Percentiles rank a stretch among this genome's conserved stretches.
Evolutionary conservation across 2,797 vertebrate genomes (phyloP).

Genomic region (Champsocephalus esox): DNA sequence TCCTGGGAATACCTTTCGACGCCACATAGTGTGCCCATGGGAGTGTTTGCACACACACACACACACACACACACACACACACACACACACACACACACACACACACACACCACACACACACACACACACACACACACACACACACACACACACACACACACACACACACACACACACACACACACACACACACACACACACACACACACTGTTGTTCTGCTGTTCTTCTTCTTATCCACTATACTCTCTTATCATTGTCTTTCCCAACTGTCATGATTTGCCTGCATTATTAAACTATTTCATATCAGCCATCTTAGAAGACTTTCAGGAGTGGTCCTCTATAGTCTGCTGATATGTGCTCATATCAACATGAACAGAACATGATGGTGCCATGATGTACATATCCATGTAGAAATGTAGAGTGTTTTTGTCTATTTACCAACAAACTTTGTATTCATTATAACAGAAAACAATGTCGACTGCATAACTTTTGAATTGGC

Average conservation of each 20-base stretch:
- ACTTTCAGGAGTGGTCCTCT: neutral
- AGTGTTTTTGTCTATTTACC: neutral
- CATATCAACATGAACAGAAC: neutral
- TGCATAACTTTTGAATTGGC: neutral
- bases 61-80: neutral
- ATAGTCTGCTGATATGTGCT: neutral
- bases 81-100: neutral
- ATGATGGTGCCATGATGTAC: neutral
- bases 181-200: conserved; percentile 1
- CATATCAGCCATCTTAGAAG: neutral
- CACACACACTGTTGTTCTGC: neutral
- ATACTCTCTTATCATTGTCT: too few species aligned
- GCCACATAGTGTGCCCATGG: conserved; percentile 20
- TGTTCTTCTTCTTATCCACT: neutral
- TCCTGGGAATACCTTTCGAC: conserved; percentile 47
- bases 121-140: conserved; percentile 6
- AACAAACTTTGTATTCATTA: too few species aligned
- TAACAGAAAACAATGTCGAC: too few species aligned
- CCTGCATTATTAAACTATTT: neutral
- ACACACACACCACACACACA: neutral
- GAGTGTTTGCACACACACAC: conserved; percentile 26
- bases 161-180: conserved; percentile 16
- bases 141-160: conserved; percentile 14
- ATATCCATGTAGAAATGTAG: neutral
- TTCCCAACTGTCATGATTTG: neutral